phyloP scores from a whole-genome alignment of 2,888 invertebrate genomes.

The Beris morrisii region DNA sequence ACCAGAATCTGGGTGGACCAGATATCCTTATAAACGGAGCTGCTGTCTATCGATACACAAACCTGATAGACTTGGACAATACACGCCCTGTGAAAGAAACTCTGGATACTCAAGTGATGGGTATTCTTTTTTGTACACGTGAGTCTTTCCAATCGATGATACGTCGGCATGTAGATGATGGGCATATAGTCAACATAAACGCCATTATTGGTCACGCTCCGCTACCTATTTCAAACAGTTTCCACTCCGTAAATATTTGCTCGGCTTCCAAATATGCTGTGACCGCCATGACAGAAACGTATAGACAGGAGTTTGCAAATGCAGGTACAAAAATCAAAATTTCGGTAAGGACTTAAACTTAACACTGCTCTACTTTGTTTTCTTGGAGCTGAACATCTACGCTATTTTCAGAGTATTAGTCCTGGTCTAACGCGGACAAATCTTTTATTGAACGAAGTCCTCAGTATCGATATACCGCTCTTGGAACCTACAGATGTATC shows the following conservation, averaged over 20 bases:
- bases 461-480: constrained; percentile 45
- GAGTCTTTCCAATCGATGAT: constrained; percentile 35
- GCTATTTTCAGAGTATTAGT: constrained; percentile 51
- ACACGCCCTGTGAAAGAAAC: constrained; percentile 47
- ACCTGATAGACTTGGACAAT: constrained; percentile 40
- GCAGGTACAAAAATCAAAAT: constrained; percentile 22
- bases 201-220: constrained; percentile 50
- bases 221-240: constrained; percentile 35
- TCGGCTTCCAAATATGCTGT: constrained; percentile 46
- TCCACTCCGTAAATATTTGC: constrained; percentile 44
- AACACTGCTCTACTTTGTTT: no score
- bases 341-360: neutral
- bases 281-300: no score
- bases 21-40: constrained; percentile 64
- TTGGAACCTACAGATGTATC: constrained; percentile 24
- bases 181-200: constrained; percentile 57
- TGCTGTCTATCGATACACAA: constrained; percentile 46
- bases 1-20: constrained; percentile 57
- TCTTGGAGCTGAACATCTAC: no score
- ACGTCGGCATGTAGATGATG: constrained; percentile 40
- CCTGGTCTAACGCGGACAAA: constrained; percentile 58
- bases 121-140: constrained; percentile 55
- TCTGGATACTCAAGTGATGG: constrained; percentile 57
- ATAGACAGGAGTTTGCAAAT: no score
- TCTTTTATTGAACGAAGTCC: constrained; percentile 44